Evolutionary conservation across 2,113 vertebrate genomes (phyloP).

Genomic region (Trematocara stigmaticum): DNA sequence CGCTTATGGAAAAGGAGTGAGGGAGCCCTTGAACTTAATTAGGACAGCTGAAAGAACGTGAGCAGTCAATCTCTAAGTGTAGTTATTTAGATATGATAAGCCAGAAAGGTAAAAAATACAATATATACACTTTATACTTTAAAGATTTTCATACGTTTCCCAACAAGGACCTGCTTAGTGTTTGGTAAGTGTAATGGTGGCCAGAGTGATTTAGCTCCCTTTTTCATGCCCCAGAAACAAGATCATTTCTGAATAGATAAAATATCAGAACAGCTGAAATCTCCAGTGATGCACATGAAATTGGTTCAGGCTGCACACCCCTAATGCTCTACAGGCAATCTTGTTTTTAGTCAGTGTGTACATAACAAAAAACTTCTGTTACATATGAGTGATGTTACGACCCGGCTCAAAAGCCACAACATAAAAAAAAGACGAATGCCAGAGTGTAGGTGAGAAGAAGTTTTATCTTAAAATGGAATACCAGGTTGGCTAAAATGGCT

Average conservation of each 20-base stretch:
- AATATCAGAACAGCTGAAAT: background rate
- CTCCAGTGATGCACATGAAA: background rate
- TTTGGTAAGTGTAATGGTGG: background rate
- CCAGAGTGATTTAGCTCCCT: background rate
- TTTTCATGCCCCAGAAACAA: background rate
- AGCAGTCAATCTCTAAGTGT: conserved; percentile 6
- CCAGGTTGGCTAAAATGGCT: no score
- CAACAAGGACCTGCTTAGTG: background rate
- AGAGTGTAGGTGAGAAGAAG: no score
- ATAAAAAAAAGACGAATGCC: no score
- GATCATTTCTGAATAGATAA: background rate
- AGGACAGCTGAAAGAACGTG: conserved; percentile 38
- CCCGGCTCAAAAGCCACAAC: no score
- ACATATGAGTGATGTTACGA: background rate
- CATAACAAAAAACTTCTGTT: background rate
- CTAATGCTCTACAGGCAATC: background rate
- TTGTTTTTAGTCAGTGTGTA: background rate
- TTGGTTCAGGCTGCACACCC: background rate
- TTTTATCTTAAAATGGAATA: no score
- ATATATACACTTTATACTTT: background rate
- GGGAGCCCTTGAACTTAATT: conserved; percentile 44
- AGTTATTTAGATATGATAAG: background rate
- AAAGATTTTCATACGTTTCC: background rate
- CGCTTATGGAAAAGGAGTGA: conserved; percentile 29
- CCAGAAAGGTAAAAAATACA: background rate